Conservation (phyloP, 2,888 invertebrate species). For the Drosophila robusta region DNA sequence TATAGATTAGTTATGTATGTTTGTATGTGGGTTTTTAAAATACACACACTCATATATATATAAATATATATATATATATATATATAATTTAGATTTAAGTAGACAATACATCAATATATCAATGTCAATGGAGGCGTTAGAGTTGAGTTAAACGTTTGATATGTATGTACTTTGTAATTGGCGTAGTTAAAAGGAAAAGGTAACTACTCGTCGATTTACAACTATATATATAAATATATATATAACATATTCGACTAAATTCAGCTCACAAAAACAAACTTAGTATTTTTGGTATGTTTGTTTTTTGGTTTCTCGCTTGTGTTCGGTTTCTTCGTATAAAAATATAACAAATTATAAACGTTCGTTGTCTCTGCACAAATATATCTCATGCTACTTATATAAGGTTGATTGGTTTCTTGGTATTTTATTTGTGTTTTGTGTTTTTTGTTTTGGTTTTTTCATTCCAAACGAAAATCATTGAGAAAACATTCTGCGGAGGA, state of each 20-base stretch:
- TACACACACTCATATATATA: slow-evolving; percentile 37
- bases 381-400: slow-evolving; percentile 48
- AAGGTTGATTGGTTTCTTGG: slow-evolving; percentile 47
- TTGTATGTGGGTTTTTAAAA: slow-evolving; percentile 22
- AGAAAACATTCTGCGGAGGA: slow-evolving; percentile 78
- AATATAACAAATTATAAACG: slow-evolving; percentile 78
- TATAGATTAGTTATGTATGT: slow-evolving; percentile 54
- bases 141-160: slow-evolving; percentile 69
- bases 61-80: slow-evolving; percentile 35
- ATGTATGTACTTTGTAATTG: slow-evolving; percentile 59
- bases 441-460: slow-evolving; percentile 14
- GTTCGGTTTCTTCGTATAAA: slow-evolving; percentile 59
- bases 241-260: slow-evolving; percentile 38
- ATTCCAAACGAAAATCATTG: slow-evolving; percentile 52
- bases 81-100: slow-evolving; percentile 58
- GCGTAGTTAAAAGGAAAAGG: slow-evolving; percentile 65
- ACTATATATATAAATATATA: slow-evolving; percentile 23
- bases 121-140: slow-evolving; percentile 75
- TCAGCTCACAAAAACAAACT: slow-evolving; percentile 58
- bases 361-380: slow-evolving; percentile 66
- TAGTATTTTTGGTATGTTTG: slow-evolving; percentile 26
- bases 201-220: slow-evolving; percentile 38
- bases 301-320: slow-evolving; percentile 10
- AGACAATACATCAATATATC: slow-evolving; percentile 78
- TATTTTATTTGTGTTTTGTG: slow-evolving; percentile 10